Conservation (phyloP, 2,113 vertebrate genomes). For the Triplophysa siluroides region DNA sequence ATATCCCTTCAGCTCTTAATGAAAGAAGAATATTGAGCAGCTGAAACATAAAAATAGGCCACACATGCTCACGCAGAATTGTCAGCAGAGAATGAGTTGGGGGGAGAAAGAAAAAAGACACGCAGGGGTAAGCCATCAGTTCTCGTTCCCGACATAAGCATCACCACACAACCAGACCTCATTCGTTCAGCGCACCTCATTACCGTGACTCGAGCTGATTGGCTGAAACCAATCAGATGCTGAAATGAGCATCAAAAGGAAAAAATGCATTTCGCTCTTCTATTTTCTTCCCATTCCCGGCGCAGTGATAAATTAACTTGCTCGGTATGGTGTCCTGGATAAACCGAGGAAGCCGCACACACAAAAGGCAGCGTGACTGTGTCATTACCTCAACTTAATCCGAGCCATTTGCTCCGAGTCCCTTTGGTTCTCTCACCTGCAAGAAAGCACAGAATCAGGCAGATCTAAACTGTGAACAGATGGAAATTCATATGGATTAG, state of each 20-base stretch:
- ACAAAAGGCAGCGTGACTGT: conserved; percentile 68
- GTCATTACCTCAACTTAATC: conserved; percentile 75
- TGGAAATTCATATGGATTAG: conserved; percentile 55
- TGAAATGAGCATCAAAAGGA: conserved; percentile 65
- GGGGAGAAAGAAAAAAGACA: background rate
- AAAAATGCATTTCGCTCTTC: conserved; percentile 53
- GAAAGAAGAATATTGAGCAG: conserved; percentile 15
- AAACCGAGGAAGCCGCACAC: conserved; percentile 67
- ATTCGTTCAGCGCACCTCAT: conserved; percentile 62
- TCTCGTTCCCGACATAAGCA: conserved; percentile 8
- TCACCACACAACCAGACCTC: conserved; percentile 1
- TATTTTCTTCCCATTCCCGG: conserved; percentile 44
- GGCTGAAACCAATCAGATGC: conserved; percentile 72
- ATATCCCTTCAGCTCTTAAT: conserved; percentile 15
- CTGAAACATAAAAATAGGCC: conserved; percentile 33
- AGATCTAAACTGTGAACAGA: conserved; percentile 56
- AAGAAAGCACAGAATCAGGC: conserved; percentile 65
- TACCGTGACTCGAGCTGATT: conserved; percentile 70
- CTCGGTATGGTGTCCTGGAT: conserved; percentile 62
- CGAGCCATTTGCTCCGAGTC: conserved; percentile 62
- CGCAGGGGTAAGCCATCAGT: background rate
- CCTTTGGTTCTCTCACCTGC: conserved; percentile 57
- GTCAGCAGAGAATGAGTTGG: conserved; percentile 3
- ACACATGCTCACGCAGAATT: background rate
- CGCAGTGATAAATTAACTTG: conserved; percentile 73